Conservation (phyloP, 2,113 vertebrate species). For the Phrynocephalus versicolor region DNA sequence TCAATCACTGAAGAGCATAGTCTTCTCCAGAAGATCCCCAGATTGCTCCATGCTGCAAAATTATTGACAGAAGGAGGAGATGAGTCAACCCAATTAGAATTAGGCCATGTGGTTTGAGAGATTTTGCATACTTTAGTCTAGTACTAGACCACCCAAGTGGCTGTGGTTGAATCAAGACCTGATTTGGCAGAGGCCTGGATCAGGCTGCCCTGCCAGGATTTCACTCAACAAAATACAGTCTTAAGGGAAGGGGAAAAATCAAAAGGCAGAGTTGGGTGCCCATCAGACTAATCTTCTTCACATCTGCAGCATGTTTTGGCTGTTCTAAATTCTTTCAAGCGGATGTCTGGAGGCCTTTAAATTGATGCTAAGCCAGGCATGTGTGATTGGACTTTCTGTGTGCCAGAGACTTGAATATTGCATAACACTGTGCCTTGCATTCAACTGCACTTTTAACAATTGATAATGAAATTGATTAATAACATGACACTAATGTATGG, state of each 20-base stretch:
- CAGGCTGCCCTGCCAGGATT: constrained; percentile 42
- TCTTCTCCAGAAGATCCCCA: constrained; percentile 57
- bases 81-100: constrained; percentile 68
- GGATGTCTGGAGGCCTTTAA: constrained; percentile 38
- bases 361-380: constrained; percentile 42
- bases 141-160: constrained; percentile 65
- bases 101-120: constrained; percentile 64
- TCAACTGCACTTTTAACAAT: constrained; percentile 31
- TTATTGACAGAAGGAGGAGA: constrained; percentile 58
- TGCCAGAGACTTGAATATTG: constrained; percentile 59
- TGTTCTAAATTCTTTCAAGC: accelerated
- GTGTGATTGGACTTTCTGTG: constrained; percentile 38
- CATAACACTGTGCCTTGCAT: constrained; percentile 31
- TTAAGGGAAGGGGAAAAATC: constrained; percentile 8
- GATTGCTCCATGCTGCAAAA: constrained; percentile 56
- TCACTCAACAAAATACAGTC: not conserved
- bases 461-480: constrained; percentile 46
- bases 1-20: not conserved
- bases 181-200: constrained; percentile 47
- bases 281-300: constrained; percentile 40
- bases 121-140: constrained; percentile 60
- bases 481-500: constrained; percentile 15
- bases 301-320: not conserved
- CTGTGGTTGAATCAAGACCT: constrained; percentile 32
- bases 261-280: constrained; percentile 49